A percentile compares a stretch with the other conserved stretches of the same genome.
Conservation (phyloP, 2,797 vertebrate genomes). For the Cephalopachus bancanus region DNA sequence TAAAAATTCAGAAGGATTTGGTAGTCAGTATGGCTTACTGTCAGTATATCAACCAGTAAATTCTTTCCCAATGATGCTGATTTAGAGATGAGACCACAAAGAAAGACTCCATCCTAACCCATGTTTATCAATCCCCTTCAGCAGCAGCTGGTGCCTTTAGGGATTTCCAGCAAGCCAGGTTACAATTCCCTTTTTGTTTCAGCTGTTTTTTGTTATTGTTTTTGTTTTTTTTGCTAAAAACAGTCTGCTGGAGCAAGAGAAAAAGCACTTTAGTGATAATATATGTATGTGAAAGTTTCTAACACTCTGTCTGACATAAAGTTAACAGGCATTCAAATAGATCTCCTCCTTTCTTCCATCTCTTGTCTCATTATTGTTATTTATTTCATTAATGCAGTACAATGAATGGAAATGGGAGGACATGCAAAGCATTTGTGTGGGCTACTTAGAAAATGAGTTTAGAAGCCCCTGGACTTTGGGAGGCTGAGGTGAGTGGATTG, state of each 20-base stretch:
- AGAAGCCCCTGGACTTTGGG: not conserved
- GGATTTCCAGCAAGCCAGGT: not conserved
- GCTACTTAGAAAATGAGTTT: not conserved
- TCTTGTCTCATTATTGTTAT: not conserved
- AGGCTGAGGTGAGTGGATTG: no score
- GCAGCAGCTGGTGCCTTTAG: not conserved
- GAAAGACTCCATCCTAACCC: not conserved
- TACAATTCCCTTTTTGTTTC: not conserved
- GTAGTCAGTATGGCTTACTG: not conserved
- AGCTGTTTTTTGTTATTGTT: no score
- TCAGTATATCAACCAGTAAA: not conserved
- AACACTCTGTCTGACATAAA: not conserved
- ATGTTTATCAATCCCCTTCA: not conserved
- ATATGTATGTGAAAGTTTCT: not conserved
- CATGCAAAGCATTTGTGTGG: not conserved
- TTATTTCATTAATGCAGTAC: not conserved
- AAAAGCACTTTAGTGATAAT: not conserved
- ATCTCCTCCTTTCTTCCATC: not conserved
- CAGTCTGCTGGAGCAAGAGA: not conserved
- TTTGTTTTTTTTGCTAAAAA: slow-evolving; percentile 58
- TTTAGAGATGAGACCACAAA: not conserved
- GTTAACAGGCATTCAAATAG: not conserved
- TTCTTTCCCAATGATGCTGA: not conserved
- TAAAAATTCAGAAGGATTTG: not conserved
- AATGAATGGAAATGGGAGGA: not conserved